Evolutionary conservation across 30 jellyfish, hydroid and myxozoan genomes (phyloP).

Genomic region (Hydra vulgaris): DNA sequence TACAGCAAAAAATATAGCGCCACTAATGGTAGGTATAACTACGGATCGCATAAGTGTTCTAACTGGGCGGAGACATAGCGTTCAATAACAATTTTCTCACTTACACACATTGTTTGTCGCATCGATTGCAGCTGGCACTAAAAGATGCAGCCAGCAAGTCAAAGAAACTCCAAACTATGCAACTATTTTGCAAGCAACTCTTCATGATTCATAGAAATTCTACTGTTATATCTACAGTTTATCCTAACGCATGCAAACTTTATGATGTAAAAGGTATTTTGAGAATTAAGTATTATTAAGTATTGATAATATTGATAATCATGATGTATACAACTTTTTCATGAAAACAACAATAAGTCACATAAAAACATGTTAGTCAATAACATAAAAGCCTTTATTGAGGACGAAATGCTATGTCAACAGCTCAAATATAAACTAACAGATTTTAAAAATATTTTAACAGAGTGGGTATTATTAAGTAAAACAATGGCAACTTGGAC

Average conservation of each 20-base stretch:
- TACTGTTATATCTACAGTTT: neutral
- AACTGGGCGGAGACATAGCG: slow-evolving; percentile 7
- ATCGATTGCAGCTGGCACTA: slow-evolving; percentile 9
- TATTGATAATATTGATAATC: too few species aligned
- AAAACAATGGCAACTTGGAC: neutral
- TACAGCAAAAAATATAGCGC: neutral
- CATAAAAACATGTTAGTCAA: too few species aligned
- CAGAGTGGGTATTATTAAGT: slow-evolving; percentile 1
- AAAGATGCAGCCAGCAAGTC: neutral
- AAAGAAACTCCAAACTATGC: neutral
- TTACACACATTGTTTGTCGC: neutral
- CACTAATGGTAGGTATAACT: neutral
- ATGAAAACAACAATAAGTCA: too few species aligned
- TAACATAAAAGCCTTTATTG: too few species aligned
- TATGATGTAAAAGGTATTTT: neutral
- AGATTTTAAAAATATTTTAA: neutral
- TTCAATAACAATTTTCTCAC: slow-evolving; percentile 1
- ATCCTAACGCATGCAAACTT: slow-evolving; percentile 7
- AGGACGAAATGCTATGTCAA: too few species aligned
- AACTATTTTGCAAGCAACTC: slow-evolving; percentile 6
- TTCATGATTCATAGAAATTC: neutral
- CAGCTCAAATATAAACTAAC: neutral
- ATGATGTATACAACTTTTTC: too few species aligned
- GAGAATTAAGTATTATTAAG: neutral
- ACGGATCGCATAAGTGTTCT: slow-evolving; percentile 2